These are phyloP conservation scores for Pelecanus crispus DNA, from an alignment of 2,113 vertebrate genomes.

Conservation along the genomic window DNA sequence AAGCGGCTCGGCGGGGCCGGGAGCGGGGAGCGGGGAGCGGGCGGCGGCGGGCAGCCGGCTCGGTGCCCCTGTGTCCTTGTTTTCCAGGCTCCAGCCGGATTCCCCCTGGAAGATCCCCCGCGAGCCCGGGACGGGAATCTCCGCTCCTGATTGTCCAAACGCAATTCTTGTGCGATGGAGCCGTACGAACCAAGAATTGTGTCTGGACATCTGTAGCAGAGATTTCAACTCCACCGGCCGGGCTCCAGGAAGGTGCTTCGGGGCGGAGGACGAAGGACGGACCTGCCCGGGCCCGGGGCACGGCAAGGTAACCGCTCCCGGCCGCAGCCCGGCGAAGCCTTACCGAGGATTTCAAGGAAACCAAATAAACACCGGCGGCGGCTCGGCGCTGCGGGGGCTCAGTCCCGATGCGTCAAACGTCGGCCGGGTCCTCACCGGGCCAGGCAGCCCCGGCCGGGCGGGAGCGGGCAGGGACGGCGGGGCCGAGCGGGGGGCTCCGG, in stretches of 20 bases:
- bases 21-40: not conserved
- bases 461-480: not conserved
- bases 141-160: constrained; percentile 99
- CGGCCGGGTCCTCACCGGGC: not conserved
- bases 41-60: not conserved
- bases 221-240: constrained; percentile 67
- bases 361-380: not conserved
- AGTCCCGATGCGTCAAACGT: not conserved
- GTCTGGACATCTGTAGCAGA: constrained; percentile 99
- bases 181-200: constrained; percentile 96
- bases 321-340: not conserved
- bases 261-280: not conserved
- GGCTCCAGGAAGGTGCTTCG: not conserved
- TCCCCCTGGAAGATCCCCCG: not conserved
- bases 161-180: constrained; percentile 98
- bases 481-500: not conserved
- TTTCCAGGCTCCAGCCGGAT: constrained; percentile 53
- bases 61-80: constrained; percentile 35
- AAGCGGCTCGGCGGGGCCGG: not conserved
- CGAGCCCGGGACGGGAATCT: constrained; percentile 72
- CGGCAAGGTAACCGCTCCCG: not conserved
- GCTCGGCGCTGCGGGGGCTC: not conserved
- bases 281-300: not conserved
- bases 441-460: not conserved
- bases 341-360: not conserved